Evolutionary conservation across 2,888 invertebrate species (phyloP).

Genomic region (Frankliniella intonsa): DNA sequence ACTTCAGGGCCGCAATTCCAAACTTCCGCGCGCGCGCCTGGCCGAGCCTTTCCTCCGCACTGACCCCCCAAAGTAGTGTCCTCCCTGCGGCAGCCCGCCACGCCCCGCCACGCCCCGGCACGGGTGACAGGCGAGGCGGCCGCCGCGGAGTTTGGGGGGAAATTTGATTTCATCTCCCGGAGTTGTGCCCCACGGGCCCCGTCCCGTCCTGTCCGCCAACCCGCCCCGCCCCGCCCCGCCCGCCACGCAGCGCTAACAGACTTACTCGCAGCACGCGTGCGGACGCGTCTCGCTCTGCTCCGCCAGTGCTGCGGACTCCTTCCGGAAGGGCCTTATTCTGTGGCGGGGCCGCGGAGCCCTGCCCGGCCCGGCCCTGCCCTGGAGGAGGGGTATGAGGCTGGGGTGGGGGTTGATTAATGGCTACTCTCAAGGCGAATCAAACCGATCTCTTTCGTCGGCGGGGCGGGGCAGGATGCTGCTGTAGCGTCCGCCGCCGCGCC

Average conservation of each 20-base stretch:
- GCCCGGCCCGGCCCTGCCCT: background rate
- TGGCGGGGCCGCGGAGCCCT: background rate
- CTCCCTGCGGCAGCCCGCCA: background rate
- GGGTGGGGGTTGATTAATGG: background rate
- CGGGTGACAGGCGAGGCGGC: background rate
- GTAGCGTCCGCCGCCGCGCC: background rate
- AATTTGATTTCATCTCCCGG: constrained; percentile 8
- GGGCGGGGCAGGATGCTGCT: background rate
- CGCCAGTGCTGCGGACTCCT: too few relatives aligned
- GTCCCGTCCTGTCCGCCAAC: background rate
- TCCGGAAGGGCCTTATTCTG: background rate
- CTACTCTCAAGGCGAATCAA: background rate
- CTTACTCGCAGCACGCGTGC: background rate
- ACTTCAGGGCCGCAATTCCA: too few relatives aligned
- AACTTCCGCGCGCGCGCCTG: too few relatives aligned
- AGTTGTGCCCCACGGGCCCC: background rate
- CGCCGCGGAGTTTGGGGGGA: constrained; percentile 6
- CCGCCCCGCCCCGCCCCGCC: background rate
- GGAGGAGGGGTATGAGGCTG: background rate
- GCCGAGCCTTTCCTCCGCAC: too few relatives aligned
- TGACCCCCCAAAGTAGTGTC: too few relatives aligned
- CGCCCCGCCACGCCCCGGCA: background rate
- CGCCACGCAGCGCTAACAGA: background rate
- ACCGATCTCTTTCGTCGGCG: background rate
- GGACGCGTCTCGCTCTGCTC: too few relatives aligned